Evolutionary conservation across 2,113 vertebrate genomes (phyloP), one percentile per base, ranked within the genome.

Genomic region (Campylomormyrus numenius): DNA sequence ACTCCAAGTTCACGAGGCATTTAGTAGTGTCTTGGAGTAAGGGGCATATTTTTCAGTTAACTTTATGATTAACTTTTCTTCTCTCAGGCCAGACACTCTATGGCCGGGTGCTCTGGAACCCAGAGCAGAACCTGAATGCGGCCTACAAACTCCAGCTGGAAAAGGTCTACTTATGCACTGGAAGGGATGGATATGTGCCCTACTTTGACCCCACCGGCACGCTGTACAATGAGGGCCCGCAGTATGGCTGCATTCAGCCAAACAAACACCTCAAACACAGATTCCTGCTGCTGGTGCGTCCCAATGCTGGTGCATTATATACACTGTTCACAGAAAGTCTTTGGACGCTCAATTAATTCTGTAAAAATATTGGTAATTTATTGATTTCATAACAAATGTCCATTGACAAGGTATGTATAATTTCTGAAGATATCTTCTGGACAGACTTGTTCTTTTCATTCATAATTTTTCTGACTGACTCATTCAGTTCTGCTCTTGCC

Each of bases 141-240:
- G 98, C 98, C 7, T 99, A 99, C 94, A 97, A 95, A 83, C 96
- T 99, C 24, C 98, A 98, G 95, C 92, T 99, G 95, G 98, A 99
- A 93, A 99, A 99, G 91, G 98, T 99, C 5, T 99, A 99, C 70
- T 97, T 99, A 7, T 99, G 98, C 90, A 99, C 98, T 0, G 98
- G 98, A 66, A 96, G 94, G 91, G 98, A 99, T 1, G 98, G 98
- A 88, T 96, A 99, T 0, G 98, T 99, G 48, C 98, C 98, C 42
- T 99, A 98, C 96, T 99, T 99, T 0, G 98, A 99, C 93, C 98
- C 98, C 0, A 99, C 97, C 0, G 98, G 98, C 83, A 99, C 98
- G 0, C 95, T 99, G 92, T 99, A 99, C 92, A 99, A 98, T 0
- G 98, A 99, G 92, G 98, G 98, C 0, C 97, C 98, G 0, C 98